phyloP scores from a whole-genome alignment of 2,888 invertebrate species.

The Ophraella communa region DNA sequence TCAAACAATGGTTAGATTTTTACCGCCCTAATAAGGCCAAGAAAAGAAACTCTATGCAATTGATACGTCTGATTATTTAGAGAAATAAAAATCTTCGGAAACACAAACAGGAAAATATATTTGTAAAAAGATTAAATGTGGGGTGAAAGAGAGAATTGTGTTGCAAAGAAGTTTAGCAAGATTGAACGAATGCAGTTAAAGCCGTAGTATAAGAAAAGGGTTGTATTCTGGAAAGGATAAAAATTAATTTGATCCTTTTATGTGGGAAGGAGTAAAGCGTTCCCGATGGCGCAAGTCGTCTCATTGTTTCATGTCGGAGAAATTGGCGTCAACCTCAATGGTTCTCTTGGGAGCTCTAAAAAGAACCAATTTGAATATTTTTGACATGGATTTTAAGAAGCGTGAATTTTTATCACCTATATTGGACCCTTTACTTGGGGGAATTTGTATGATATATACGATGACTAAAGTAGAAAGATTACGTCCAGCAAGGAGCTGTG shows the following conservation, averaged over 20 bases:
- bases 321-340: conserved; percentile 64
- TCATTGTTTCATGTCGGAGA: conserved; percentile 62
- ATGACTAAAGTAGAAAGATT: conserved; percentile 48
- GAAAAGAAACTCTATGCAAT: background rate
- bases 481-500: conserved; percentile 35
- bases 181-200: conserved; percentile 19
- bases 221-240: conserved; percentile 45
- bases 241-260: conserved; percentile 52
- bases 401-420: conserved; percentile 61
- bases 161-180: conserved; percentile 10
- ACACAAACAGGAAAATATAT: background rate
- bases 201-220: conserved; percentile 38
- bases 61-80: background rate
- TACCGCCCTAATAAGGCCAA: background rate
- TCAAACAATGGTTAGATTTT: no score
- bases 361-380: conserved; percentile 65
- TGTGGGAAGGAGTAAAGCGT: conserved; percentile 50
- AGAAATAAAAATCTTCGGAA: background rate
- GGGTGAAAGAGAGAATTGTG: conserved; percentile 2
- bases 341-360: conserved; percentile 59
- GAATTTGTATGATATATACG: conserved; percentile 45
- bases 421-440: conserved; percentile 54
- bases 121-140: conserved; percentile 4
- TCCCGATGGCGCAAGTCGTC: conserved; percentile 52
- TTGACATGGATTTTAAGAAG: conserved; percentile 64